Conservation (phyloP, 2,113 vertebrate genomes). For the Salminus brasiliensis region DNA sequence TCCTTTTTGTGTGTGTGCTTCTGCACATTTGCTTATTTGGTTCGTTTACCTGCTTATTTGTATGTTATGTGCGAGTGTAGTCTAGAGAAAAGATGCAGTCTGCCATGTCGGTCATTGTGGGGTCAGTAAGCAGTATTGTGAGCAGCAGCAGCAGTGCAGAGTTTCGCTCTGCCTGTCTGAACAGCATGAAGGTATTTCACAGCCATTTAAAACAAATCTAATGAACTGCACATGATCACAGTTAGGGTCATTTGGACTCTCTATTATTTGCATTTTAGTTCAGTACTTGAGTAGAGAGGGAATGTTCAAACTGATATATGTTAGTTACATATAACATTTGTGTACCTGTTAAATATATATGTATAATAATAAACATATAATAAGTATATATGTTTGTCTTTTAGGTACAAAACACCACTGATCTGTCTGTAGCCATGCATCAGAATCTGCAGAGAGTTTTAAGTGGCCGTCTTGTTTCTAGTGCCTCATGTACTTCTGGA, state of each 20-base stretch:
- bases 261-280: not conserved
- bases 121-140: slow-evolving; percentile 68
- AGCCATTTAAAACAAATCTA: not conserved
- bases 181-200: slow-evolving; percentile 70
- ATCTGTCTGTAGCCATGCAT: slow-evolving; percentile 59
- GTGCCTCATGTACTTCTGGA: slow-evolving; percentile 48
- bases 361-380: no score
- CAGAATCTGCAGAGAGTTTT: slow-evolving; percentile 66
- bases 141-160: slow-evolving; percentile 70
- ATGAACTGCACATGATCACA: not conserved
- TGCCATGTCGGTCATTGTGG: slow-evolving; percentile 68
- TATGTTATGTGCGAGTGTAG: slow-evolving; percentile 54
- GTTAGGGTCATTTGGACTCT: not conserved
- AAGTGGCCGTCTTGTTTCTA: slow-evolving; percentile 62
- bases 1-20: not conserved
- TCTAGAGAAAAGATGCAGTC: slow-evolving; percentile 62
- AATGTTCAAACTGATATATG: not conserved
- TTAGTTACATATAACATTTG: not conserved
- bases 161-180: slow-evolving; percentile 73
- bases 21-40: slow-evolving; percentile 39
- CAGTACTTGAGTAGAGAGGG: not conserved
- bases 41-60: slow-evolving; percentile 42
- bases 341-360: not conserved
- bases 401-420: slow-evolving; percentile 70
- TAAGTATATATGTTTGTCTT: slow-evolving; percentile 31